Evolutionary conservation across 2,113 vertebrate genomes (phyloP).

Genomic region (Odontesthes bonariensis): DNA sequence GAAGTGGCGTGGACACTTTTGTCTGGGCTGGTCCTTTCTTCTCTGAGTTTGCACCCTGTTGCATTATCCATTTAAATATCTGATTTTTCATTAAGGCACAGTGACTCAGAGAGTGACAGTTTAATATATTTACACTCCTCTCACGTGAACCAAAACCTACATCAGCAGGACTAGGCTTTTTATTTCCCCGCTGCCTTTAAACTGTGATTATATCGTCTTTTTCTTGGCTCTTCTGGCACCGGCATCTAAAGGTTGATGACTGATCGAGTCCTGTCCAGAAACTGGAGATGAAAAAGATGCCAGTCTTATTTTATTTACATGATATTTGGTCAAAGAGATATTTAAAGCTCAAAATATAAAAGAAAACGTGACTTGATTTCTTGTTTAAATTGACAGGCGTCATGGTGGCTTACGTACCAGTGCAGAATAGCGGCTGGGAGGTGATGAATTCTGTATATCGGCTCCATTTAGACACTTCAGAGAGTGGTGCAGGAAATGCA

Average conservation of each 20-base stretch:
- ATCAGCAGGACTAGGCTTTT: slow-evolving; percentile 20
- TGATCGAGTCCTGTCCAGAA: slow-evolving; percentile 45
- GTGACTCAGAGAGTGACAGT: slow-evolving; percentile 41
- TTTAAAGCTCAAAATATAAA: neutral
- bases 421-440: slow-evolving; percentile 1
- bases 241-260: slow-evolving; percentile 42
- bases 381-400: slow-evolving; percentile 3
- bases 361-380: neutral
- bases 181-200: slow-evolving; percentile 61
- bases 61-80: slow-evolving; percentile 38
- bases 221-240: slow-evolving; percentile 33
- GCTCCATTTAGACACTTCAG: slow-evolving; percentile 52
- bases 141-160: slow-evolving; percentile 37
- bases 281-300: slow-evolving; percentile 14
- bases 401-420: neutral
- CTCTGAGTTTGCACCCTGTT: slow-evolving; percentile 2
- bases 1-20: too few species aligned
- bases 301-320: slow-evolving; percentile 10
- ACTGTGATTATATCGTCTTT: slow-evolving; percentile 50
- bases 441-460: slow-evolving; percentile 35
- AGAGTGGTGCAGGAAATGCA: slow-evolving; percentile 56
- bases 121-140: slow-evolving; percentile 52
- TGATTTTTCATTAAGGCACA: slow-evolving; percentile 31
- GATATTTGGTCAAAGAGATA: slow-evolving; percentile 8
- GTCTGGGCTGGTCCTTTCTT: neutral